Conservation (phyloP, 2,888 invertebrate genomes). For the Eristalis tenax region DNA sequence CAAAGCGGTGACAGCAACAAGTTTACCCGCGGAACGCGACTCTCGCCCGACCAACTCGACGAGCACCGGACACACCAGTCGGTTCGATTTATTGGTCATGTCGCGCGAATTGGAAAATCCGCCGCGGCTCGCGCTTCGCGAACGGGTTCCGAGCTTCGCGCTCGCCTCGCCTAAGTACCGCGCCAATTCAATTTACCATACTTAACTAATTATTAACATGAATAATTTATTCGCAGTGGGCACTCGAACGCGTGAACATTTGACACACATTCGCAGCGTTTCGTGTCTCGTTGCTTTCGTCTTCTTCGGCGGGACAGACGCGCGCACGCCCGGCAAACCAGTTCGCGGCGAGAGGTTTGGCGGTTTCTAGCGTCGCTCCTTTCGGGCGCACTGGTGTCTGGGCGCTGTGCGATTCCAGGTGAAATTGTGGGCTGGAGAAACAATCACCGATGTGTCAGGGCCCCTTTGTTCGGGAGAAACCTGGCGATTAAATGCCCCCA, state of each 20-base stretch:
- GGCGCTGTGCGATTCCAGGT: neutral
- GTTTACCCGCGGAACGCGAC: conserved; percentile 35
- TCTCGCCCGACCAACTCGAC: neutral
- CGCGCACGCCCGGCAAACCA: conserved; percentile 13
- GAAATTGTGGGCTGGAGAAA: neutral
- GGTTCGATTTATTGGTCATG: conserved; percentile 55
- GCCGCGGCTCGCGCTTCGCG: neutral
- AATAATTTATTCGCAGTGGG: conserved; percentile 44
- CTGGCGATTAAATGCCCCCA: conserved; percentile 5
- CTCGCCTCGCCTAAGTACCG: conserved; percentile 5
- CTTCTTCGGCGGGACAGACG: neutral
- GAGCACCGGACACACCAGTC: neutral
- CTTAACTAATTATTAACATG: conserved; percentile 62
- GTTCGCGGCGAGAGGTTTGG: neutral
- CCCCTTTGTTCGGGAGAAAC: conserved; percentile 4
- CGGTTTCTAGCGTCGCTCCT: neutral
- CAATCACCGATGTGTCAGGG: conserved; percentile 26
- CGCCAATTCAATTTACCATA: conserved; percentile 58
- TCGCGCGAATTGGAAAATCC: conserved; percentile 55
- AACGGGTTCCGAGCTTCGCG: conserved; percentile 18
- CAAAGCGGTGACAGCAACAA: conserved; percentile 51
- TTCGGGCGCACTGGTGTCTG: neutral
- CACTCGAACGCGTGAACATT: conserved; percentile 16
- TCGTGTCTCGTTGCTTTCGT: neutral
- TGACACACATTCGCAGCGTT: conserved; percentile 43